A percentile compares a stretch with the other conserved stretches of the same genome.
Evolutionary conservation across 1,140 invertebrate species (phyloP).

Genomic region (Lepidostoma basale): DNA sequence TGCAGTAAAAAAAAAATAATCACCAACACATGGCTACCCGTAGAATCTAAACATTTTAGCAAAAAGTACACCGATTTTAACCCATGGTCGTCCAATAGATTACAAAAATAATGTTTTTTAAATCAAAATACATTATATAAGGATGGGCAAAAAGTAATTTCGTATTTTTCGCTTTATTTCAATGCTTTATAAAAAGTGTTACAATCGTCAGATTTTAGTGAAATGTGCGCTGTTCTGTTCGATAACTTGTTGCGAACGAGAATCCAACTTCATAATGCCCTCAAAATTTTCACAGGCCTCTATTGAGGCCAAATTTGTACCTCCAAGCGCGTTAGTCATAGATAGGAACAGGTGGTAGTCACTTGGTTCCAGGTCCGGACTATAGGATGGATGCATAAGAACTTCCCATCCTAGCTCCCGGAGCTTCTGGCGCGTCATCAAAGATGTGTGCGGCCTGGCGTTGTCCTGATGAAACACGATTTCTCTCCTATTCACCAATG

Average conservation of each 20-base stretch:
- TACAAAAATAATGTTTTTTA: too few relatives aligned
- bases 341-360: background rate
- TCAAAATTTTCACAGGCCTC: too few relatives aligned
- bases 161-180: conserved; percentile 12
- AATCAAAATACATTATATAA: background rate
- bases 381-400: conserved; percentile 11
- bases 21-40: too few relatives aligned
- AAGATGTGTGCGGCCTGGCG: conserved; percentile 11
- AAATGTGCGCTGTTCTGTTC: background rate
- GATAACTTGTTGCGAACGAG: conserved; percentile 4
- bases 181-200: conserved; percentile 17
- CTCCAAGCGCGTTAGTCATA: background rate
- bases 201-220: background rate
- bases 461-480: conserved; percentile 13
- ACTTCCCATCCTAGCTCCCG: conserved; percentile 1
- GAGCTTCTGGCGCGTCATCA: conserved; percentile 1
- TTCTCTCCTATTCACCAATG: conserved; percentile 7
- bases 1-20: too few relatives aligned
- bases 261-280: conserved; percentile 12
- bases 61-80: too few relatives aligned
- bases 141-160: conserved; percentile 7
- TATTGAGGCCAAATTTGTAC: too few relatives aligned
- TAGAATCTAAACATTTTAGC: too few relatives aligned
- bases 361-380: background rate
- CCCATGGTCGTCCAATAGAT: too few relatives aligned